Percentiles rank a stretch among this genome's conserved stretches.
phyloP scores from a whole-genome alignment of 2,888 invertebrate genomes.

The Stenodema calcarata region DNA sequence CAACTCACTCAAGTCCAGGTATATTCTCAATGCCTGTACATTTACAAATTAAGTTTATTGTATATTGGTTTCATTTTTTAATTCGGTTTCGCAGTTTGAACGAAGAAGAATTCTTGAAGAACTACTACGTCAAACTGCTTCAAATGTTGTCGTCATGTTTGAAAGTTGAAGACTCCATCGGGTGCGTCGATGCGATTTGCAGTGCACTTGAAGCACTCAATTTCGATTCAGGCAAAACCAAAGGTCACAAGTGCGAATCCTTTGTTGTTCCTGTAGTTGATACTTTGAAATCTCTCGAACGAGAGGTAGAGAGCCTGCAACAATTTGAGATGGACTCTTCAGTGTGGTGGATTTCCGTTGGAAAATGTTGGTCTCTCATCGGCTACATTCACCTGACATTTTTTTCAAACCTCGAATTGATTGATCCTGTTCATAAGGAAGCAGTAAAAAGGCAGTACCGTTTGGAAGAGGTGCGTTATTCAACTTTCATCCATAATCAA shows the following conservation, averaged over 20 bases:
- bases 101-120: not conserved
- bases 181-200: not conserved
- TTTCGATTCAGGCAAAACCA: constrained; percentile 34
- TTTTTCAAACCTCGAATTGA: constrained; percentile 70
- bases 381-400: constrained; percentile 68
- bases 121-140: not conserved
- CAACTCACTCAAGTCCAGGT: constrained; percentile 1
- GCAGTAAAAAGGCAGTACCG: constrained; percentile 74
- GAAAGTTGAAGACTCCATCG: not conserved
- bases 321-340: not conserved
- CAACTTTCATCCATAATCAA: not conserved
- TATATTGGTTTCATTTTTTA: not conserved
- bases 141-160: not conserved
- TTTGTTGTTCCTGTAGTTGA: constrained; percentile 12
- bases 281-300: not conserved
- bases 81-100: constrained; percentile 1
- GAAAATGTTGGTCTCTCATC: constrained; percentile 61
- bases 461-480: constrained; percentile 68
- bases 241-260: not conserved
- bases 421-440: constrained; percentile 85
- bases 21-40: too few species aligned
- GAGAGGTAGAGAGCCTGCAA: not conserved
- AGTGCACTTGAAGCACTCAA: not conserved
- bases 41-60: not conserved
- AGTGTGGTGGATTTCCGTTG: constrained; percentile 53